Conservation (phyloP, 92 coral and sea anemone genomes). For the Bergia sp. region DNA sequence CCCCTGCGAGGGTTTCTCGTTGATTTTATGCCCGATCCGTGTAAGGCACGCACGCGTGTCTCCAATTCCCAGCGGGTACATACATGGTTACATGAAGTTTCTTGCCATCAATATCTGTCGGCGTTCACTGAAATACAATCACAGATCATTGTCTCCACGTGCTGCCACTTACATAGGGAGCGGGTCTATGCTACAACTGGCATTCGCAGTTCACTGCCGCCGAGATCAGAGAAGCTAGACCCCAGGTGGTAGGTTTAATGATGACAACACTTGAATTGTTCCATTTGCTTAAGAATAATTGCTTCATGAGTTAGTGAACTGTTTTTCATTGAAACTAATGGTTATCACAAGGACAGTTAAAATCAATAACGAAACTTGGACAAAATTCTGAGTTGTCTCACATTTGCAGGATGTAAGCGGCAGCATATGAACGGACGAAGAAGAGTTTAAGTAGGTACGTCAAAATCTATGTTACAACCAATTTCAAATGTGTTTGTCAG, state of each 20-base stretch:
- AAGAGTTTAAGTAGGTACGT: background rate
- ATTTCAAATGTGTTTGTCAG: background rate
- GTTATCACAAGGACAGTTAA: background rate
- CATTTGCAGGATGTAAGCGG: background rate
- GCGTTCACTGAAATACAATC: conserved; percentile 12
- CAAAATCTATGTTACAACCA: background rate
- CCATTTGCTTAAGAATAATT: background rate
- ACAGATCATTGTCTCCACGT: background rate
- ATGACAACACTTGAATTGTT: background rate
- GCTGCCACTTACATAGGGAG: background rate
- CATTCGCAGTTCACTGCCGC: background rate
- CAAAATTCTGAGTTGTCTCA: no score
- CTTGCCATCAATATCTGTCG: background rate
- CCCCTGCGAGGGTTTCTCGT: background rate
- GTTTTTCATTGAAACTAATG: background rate
- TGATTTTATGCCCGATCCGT: background rate
- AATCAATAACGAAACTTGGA: background rate
- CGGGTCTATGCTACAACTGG: background rate
- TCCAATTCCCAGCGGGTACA: conserved; percentile 1
- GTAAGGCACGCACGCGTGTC: background rate
- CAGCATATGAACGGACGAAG: background rate
- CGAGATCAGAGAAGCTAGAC: background rate
- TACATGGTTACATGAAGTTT: background rate
- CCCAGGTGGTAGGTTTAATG: background rate
- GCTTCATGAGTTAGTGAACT: background rate